phyloP scores from a whole-genome alignment of 2,888 invertebrate genomes.

The Lymantria monacha region DNA sequence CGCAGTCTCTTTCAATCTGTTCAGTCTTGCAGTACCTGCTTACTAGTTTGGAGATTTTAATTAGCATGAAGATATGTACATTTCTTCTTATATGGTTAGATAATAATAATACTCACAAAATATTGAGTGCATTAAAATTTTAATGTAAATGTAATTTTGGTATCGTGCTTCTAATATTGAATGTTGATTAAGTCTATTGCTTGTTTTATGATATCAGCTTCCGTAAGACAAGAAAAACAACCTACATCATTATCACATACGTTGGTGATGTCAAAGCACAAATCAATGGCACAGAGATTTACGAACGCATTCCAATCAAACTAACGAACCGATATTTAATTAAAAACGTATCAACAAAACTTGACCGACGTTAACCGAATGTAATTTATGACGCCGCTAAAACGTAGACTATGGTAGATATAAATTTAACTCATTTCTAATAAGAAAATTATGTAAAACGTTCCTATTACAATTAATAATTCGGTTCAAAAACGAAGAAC shows the following conservation, averaged over 20 bases:
- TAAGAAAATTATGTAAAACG: constrained; percentile 78
- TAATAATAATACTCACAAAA: constrained; percentile 8
- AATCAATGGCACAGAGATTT: constrained; percentile 38
- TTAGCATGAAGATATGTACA: constrained; percentile 23
- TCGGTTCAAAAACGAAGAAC: constrained; percentile 58
- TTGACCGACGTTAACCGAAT: constrained; percentile 50
- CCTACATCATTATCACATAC: constrained; percentile 32
- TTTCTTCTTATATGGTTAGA: constrained; percentile 16
- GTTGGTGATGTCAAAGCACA: constrained; percentile 34
- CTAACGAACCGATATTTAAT: constrained; percentile 70
- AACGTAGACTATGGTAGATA: constrained; percentile 60
- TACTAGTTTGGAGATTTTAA: constrained; percentile 11
- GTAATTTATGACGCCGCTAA: constrained; percentile 75
- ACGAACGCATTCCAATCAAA: constrained; percentile 45
- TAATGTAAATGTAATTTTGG: constrained; percentile 32
- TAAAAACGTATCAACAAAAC: constrained; percentile 62
- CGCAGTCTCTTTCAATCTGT: too few species aligned
- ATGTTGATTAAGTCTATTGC: constrained; percentile 31
- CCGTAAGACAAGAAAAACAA: constrained; percentile 30
- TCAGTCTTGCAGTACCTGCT: too few species aligned
- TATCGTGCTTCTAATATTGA: constrained; percentile 34
- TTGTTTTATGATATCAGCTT: constrained; percentile 38
- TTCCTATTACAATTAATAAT: constrained; percentile 76
- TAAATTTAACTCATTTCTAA: constrained; percentile 74
- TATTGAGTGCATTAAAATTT: constrained; percentile 16